Percentiles rank a stretch among this genome's conserved stretches.
Evolutionary conservation across 1,140 invertebrate genomes (phyloP).

Genomic region (Megalonaias nervosa): DNA sequence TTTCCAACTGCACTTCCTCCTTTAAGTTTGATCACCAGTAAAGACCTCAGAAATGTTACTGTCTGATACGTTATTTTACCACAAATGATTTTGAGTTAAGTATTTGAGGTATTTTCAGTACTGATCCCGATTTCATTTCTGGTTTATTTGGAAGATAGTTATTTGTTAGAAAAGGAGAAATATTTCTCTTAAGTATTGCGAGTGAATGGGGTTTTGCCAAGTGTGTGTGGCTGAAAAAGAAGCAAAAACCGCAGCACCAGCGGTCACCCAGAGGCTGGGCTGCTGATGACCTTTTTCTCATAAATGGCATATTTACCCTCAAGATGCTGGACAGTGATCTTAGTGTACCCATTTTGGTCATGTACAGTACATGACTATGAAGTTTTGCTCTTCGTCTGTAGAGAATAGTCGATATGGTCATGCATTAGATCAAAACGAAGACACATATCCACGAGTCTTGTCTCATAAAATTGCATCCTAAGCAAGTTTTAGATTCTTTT

Average conservation of each 20-base stretch:
- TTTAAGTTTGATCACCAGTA: slow-evolving; percentile 33
- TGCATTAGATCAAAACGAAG: slow-evolving; percentile 10
- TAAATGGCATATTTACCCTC: slow-evolving; percentile 6
- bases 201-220: slow-evolving; percentile 5
- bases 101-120: slow-evolving; percentile 11
- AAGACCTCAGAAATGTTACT: background rate
- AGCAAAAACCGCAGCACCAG: slow-evolving; percentile 14
- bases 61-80: background rate
- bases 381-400: background rate
- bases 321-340: background rate
- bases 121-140: slow-evolving; percentile 13
- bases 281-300: background rate
- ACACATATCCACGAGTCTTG: slow-evolving; percentile 16
- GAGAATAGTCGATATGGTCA: background rate
- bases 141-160: slow-evolving; percentile 25
- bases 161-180: slow-evolving; percentile 13
- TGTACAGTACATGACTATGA: slow-evolving; percentile 21
- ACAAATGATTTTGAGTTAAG: slow-evolving; percentile 9
- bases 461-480: slow-evolving; percentile 8
- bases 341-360: slow-evolving; percentile 13
- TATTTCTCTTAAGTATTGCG: background rate
- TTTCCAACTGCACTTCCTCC: slow-evolving; percentile 24
- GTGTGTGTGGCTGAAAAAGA: slow-evolving; percentile 1
- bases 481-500: too few species aligned
- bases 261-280: slow-evolving; percentile 11